Conservation (phyloP, 2,797 vertebrate species). For the Sus cebifrons region DNA sequence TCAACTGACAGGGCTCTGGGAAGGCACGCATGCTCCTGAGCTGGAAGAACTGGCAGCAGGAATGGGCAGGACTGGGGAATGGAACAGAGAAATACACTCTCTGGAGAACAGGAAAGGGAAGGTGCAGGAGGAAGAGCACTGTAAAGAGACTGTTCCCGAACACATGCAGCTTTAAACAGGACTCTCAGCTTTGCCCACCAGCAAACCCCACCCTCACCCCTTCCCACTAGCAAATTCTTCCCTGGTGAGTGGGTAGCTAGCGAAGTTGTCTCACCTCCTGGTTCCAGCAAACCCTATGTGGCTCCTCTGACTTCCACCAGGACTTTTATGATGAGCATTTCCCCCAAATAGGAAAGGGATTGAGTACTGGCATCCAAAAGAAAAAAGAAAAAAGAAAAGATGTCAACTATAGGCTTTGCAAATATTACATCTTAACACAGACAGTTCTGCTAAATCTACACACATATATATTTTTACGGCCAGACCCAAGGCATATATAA, state of each 20-base stretch:
- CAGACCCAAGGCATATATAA: too few species aligned
- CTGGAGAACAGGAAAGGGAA: not conserved
- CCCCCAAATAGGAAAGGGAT: not conserved
- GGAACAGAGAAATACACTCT: not conserved
- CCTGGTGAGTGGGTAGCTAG: not conserved
- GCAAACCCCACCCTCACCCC: not conserved
- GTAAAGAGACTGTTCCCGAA: not conserved
- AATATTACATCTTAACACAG: not conserved
- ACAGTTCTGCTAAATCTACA: too few species aligned
- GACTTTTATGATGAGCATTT: not conserved
- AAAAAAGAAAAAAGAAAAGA: not conserved
- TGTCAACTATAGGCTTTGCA: not conserved
- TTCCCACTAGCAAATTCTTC: not conserved
- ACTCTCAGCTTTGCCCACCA: not conserved
- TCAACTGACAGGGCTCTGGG: not conserved
- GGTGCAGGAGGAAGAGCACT: not conserved
- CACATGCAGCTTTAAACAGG: not conserved
- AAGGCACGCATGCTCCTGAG: not conserved
- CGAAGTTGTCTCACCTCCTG: not conserved
- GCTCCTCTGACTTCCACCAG: conserved; percentile 1
- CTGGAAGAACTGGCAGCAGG: not conserved
- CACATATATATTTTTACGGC: too few species aligned
- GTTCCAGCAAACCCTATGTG: not conserved
- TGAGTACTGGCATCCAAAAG: not conserved
- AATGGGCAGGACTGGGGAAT: not conserved